Conservation (phyloP, 2,113 vertebrate species). For the Nesoenas mayeri region DNA sequence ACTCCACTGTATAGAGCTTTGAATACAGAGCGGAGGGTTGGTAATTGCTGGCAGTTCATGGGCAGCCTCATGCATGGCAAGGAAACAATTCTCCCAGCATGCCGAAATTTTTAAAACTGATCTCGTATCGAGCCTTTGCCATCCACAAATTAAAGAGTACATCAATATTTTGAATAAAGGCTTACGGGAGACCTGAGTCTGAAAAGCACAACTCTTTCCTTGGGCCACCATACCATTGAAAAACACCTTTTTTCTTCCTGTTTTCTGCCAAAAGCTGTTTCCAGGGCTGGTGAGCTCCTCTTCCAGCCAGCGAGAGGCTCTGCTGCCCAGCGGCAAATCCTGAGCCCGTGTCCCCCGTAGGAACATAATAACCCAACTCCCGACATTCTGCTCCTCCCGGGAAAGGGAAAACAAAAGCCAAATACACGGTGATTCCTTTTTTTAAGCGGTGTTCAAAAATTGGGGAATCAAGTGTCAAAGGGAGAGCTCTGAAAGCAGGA, state of each 20-base stretch:
- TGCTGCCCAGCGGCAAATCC: neutral
- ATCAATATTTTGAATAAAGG: neutral
- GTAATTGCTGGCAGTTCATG: conserved; percentile 19
- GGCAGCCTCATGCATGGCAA: neutral
- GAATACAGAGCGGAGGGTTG: conserved; percentile 22
- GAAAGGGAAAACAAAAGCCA: neutral
- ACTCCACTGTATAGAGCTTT: conserved; percentile 36
- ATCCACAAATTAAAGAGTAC: neutral
- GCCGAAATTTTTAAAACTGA: neutral
- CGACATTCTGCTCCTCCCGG: neutral
- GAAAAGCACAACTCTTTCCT: neutral
- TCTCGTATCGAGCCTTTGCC: neutral
- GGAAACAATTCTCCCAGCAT: conserved; percentile 23
- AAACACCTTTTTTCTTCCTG: neutral
- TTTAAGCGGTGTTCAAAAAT: neutral
- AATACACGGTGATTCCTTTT: neutral
- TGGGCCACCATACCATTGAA: neutral
- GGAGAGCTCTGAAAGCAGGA: neutral
- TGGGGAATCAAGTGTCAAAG: neutral
- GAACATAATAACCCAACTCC: neutral
- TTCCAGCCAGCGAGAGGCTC: neutral
- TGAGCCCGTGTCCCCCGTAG: neutral
- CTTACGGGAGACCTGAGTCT: neutral
- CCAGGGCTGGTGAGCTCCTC: neutral
- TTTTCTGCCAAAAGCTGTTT: neutral